Evolutionary conservation across 1,140 invertebrate genomes (phyloP).

Genomic region (Adelges cooleyi): DNA sequence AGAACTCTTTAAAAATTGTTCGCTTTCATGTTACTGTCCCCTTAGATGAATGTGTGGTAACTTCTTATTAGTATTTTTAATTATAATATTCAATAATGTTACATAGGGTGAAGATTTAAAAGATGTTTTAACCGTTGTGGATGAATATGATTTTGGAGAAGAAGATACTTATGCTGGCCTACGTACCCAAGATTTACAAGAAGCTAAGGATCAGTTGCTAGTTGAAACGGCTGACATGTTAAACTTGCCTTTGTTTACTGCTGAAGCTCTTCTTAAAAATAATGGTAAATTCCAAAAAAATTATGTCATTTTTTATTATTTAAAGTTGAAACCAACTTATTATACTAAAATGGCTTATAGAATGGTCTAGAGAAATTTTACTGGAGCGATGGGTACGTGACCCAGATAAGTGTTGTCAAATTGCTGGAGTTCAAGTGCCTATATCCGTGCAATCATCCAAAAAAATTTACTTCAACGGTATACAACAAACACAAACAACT

Average conservation of each 20-base stretch:
- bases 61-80: too few relatives aligned
- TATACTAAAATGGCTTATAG: slow-evolving; percentile 41
- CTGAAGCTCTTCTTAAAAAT: slow-evolving; percentile 56
- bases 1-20: too few relatives aligned
- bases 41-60: too few relatives aligned
- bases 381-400: slow-evolving; percentile 61
- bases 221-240: slow-evolving; percentile 66
- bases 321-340: background rate
- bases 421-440: slow-evolving; percentile 54
- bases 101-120: slow-evolving; percentile 31
- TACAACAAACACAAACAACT: slow-evolving; percentile 13
- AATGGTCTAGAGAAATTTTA: slow-evolving; percentile 58
- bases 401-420: slow-evolving; percentile 52
- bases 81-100: too few relatives aligned
- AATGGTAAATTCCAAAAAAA: slow-evolving; percentile 44
- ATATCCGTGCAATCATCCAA: slow-evolving; percentile 36
- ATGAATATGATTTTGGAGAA: slow-evolving; percentile 38
- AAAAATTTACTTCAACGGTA: slow-evolving; percentile 8
- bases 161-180: slow-evolving; percentile 53
- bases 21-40: too few relatives aligned
- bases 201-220: slow-evolving; percentile 59
- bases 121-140: slow-evolving; percentile 40
- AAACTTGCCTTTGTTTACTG: slow-evolving; percentile 58
- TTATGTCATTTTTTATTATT: background rate
- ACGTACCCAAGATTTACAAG: slow-evolving; percentile 57